Percentiles rank a stretch among this genome's conserved stretches.
These are phyloP conservation scores for Spongilla lacustris DNA, from an alignment of 37 sponge, comb jelly and placozoan genomes.

Conservation along the genomic window DNA sequence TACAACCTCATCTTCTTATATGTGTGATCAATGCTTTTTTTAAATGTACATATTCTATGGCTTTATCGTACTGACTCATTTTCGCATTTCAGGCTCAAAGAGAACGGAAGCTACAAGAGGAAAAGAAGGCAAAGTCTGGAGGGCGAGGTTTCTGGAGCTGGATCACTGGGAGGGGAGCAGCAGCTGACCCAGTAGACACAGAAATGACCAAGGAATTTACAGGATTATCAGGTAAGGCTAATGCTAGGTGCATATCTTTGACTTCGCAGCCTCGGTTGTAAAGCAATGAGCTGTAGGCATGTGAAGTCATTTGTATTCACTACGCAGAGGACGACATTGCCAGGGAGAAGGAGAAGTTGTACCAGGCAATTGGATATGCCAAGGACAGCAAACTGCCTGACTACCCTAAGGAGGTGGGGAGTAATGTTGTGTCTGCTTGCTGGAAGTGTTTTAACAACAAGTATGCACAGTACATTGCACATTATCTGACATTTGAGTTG, in stretches of 20 bases:
- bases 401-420: constrained; percentile 56
- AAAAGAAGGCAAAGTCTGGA: background rate
- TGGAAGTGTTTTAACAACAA: background rate
- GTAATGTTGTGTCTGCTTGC: background rate
- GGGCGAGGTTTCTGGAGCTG: constrained; percentile 32
- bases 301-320: background rate
- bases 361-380: constrained; percentile 74
- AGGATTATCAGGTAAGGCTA: background rate
- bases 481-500: constrained; percentile 35
- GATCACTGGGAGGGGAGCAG: constrained; percentile 3
- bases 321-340: constrained; percentile 52
- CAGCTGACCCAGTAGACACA: background rate
- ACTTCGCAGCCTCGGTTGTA: no score
- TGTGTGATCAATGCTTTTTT: background rate
- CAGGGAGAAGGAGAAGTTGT: constrained; percentile 72
- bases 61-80: background rate
- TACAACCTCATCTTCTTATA: background rate
- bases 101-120: background rate
- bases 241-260: background rate
- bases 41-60: no score
- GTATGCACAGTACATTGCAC: constrained; percentile 63
- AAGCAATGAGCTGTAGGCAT: no score
- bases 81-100: background rate
- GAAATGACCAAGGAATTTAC: background rate
- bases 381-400: constrained; percentile 28